Evolutionary conservation across 92 coral and sea anemone species (phyloP).

Genomic region (Paramuricea clavata): DNA sequence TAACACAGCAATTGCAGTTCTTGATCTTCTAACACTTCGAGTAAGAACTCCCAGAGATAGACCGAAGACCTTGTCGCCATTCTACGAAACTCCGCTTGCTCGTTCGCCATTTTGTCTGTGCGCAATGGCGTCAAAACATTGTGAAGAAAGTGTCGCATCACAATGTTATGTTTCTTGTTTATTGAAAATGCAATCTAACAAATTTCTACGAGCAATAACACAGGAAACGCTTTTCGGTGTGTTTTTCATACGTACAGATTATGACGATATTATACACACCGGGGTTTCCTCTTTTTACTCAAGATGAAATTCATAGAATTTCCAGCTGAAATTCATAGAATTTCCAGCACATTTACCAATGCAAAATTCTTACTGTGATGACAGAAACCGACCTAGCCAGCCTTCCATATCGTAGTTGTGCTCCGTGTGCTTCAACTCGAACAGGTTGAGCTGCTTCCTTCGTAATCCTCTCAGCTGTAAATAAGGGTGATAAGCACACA

Average conservation of each 20-base stretch:
- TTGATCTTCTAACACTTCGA: constrained; percentile 90
- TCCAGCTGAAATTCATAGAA: too few relatives aligned
- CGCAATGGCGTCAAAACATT: not conserved
- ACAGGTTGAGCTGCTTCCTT: too few relatives aligned
- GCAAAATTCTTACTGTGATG: too few relatives aligned
- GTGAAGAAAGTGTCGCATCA: not conserved
- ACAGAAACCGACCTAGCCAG: too few relatives aligned
- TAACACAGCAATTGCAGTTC: constrained; percentile 74
- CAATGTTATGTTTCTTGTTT: not conserved
- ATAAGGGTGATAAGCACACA: too few relatives aligned
- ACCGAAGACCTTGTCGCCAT: constrained; percentile 74
- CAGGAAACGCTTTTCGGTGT: not conserved
- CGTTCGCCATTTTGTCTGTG: not conserved
- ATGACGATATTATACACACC: too few relatives aligned
- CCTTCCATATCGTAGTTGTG: too few relatives aligned
- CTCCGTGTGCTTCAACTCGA: too few relatives aligned
- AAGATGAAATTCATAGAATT: too few relatives aligned
- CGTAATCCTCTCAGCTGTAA: too few relatives aligned
- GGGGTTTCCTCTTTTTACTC: too few relatives aligned
- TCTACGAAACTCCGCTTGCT: not conserved
- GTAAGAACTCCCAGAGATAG: constrained; percentile 95
- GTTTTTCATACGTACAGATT: not conserved
- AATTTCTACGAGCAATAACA: not conserved
- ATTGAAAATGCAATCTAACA: not conserved
- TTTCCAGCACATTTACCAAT: too few relatives aligned